These are phyloP conservation scores for Alitta virens DNA, from an alignment of 2,888 invertebrate genomes.

Conservation along the genomic window DNA sequence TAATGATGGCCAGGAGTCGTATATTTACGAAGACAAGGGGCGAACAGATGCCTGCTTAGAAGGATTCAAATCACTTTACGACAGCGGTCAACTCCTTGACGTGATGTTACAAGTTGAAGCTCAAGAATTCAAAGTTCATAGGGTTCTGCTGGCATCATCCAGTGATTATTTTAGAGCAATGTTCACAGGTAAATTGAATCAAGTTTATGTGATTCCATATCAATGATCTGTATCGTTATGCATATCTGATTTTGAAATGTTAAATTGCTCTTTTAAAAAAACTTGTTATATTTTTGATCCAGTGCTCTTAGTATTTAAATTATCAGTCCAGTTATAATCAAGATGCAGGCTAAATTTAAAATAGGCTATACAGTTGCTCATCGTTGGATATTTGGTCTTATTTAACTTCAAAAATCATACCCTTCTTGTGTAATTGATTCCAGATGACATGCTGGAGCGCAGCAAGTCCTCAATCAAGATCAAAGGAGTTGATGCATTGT, in stretches of 20 bases:
- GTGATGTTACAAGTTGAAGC: constrained; percentile 41
- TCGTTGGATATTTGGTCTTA: too few relatives aligned
- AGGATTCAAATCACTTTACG: constrained; percentile 22
- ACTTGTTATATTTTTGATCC: too few relatives aligned
- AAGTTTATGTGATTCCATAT: too few relatives aligned
- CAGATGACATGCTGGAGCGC: constrained; percentile 21
- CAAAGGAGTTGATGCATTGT: constrained; percentile 73
- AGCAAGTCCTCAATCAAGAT: constrained; percentile 63
- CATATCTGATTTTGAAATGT: too few relatives aligned
- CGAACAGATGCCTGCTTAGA: constrained; percentile 9
- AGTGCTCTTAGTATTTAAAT: too few relatives aligned
- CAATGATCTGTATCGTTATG: too few relatives aligned
- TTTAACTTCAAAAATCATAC: too few relatives aligned
- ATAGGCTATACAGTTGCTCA: too few relatives aligned
- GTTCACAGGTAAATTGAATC: constrained; percentile 24
- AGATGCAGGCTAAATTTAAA: too few relatives aligned
- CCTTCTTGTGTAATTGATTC: too few relatives aligned
- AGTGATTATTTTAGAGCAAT: constrained; percentile 28
- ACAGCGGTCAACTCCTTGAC: constrained; percentile 39
- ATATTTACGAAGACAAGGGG: constrained; percentile 15
- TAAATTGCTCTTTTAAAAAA: too few relatives aligned
- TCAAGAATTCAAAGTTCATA: constrained; percentile 41
- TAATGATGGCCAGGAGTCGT: constrained; percentile 8
- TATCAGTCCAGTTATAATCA: too few relatives aligned
- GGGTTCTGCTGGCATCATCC: constrained; percentile 39